Conservation (phyloP, 2,888 invertebrate genomes). For the Anthrax anthrax region DNA sequence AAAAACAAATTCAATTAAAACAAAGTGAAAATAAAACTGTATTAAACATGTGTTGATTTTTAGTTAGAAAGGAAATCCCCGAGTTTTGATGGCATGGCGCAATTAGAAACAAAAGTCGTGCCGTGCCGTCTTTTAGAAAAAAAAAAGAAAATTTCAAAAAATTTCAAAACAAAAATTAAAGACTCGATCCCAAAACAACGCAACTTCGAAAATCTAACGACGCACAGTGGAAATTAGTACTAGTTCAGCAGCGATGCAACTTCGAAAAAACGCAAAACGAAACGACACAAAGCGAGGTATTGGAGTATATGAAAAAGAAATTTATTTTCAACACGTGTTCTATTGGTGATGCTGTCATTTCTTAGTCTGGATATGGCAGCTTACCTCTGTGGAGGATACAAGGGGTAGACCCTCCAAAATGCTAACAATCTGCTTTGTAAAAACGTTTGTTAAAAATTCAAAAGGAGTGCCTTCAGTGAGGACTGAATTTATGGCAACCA, state of each 20-base stretch:
- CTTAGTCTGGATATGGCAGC: too few relatives aligned
- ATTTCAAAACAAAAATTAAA: slow-evolving; percentile 7
- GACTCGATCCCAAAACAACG: neutral
- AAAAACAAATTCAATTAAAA: too few relatives aligned
- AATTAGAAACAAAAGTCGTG: slow-evolving; percentile 3
- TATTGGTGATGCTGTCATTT: too few relatives aligned
- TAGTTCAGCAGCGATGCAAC: slow-evolving; percentile 11
- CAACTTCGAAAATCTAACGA: slow-evolving; percentile 9
- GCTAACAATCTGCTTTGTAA: too few relatives aligned
- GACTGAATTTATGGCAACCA: too few relatives aligned
- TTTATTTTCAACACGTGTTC: too few relatives aligned
- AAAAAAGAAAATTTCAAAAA: slow-evolving; percentile 1
- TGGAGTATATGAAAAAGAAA: slow-evolving; percentile 3
- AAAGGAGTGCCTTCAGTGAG: too few relatives aligned
- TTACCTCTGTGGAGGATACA: too few relatives aligned
- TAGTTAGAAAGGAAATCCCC: neutral
- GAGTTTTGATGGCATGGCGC: slow-evolving; percentile 3
- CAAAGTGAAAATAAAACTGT: slow-evolving; percentile 1
- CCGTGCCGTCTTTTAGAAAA: neutral
- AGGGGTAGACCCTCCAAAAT: too few relatives aligned
- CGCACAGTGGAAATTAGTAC: slow-evolving; percentile 11
- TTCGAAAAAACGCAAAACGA: slow-evolving; percentile 13
- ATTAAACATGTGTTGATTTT: neutral
- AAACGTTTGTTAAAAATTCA: too few relatives aligned
- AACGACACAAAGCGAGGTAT: slow-evolving; percentile 12